Evolutionary conservation across 2,888 invertebrate genomes (phyloP).

Genomic region (Polyommatus iphigenia): DNA sequence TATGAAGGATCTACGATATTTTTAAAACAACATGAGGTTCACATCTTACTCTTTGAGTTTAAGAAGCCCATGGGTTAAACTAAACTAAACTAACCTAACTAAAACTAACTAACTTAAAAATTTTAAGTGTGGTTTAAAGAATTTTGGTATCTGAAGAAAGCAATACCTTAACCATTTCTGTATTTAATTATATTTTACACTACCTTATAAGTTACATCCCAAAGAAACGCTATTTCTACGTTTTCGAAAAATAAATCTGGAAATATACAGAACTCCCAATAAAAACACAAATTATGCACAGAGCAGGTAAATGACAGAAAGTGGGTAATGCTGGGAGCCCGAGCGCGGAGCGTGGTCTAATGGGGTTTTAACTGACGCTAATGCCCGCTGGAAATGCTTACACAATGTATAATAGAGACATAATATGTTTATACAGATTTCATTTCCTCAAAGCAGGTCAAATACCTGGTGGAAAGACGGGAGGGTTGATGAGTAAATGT

Average conservation of each 20-base stretch:
- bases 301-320: slow-evolving; percentile 11
- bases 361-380: slow-evolving; percentile 76
- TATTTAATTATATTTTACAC: background rate
- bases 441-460: background rate
- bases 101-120: no score
- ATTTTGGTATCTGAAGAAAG: no score
- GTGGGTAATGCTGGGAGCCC: slow-evolving; percentile 46
- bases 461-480: no score
- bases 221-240: background rate
- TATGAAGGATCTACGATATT: no score
- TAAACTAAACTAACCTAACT: no score
- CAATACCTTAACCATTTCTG: background rate
- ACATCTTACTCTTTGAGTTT: no score
- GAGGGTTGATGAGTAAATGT: no score
- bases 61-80: no score
- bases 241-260: background rate
- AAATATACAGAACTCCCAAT: slow-evolving; percentile 12
- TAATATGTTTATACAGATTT: slow-evolving; percentile 19
- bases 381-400: slow-evolving; percentile 47
- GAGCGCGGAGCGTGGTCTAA: slow-evolving; percentile 69
- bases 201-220: background rate
- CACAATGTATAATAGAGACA: slow-evolving; percentile 22
- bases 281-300: slow-evolving; percentile 13
- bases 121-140: no score
- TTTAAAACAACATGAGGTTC: no score